A percentile compares a stretch with the other conserved stretches of the same genome.
Conservation (phyloP, 2,797 vertebrate species). For the Austrolebias charrua region DNA sequence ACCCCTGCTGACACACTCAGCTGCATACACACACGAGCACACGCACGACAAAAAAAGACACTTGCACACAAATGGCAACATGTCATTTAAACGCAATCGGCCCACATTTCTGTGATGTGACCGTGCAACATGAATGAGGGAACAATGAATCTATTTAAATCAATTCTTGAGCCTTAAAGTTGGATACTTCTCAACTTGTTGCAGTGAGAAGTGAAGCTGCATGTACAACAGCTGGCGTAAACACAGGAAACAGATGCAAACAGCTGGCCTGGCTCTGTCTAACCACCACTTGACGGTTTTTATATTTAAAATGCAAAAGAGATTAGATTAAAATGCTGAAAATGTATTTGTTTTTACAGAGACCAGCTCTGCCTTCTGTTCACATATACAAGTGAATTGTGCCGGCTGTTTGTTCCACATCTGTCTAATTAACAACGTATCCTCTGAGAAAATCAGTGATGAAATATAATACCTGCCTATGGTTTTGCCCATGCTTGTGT, state of each 20-base stretch:
- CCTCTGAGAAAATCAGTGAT: too few relatives aligned
- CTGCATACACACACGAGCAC: slow-evolving; percentile 5
- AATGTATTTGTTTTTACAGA: neutral
- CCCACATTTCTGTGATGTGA: slow-evolving; percentile 1
- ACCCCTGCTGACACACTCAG: slow-evolving; percentile 35
- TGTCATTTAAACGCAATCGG: slow-evolving; percentile 13
- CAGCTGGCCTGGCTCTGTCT: neutral
- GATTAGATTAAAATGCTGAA: neutral
- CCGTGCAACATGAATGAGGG: neutral
- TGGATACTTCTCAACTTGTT: neutral
- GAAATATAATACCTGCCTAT: too few relatives aligned
- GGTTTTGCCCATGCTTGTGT: too few relatives aligned
- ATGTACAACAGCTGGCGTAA: slow-evolving; percentile 2
- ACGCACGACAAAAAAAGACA: slow-evolving; percentile 3
- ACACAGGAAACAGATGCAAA: slow-evolving; percentile 9
- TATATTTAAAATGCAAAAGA: neutral
- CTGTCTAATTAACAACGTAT: too few relatives aligned
- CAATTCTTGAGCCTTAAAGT: neutral
- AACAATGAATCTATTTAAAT: neutral
- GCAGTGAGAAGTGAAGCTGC: neutral
- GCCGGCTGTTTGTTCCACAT: too few relatives aligned
- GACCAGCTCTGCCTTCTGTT: neutral
- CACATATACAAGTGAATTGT: neutral
- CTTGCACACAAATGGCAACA: slow-evolving; percentile 31
- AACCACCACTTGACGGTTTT: neutral